Evolutionary conservation across 1,140 invertebrate genomes (phyloP), one percentile per base, ranked within the genome.

Genomic region (Drosophila sp.): DNA sequence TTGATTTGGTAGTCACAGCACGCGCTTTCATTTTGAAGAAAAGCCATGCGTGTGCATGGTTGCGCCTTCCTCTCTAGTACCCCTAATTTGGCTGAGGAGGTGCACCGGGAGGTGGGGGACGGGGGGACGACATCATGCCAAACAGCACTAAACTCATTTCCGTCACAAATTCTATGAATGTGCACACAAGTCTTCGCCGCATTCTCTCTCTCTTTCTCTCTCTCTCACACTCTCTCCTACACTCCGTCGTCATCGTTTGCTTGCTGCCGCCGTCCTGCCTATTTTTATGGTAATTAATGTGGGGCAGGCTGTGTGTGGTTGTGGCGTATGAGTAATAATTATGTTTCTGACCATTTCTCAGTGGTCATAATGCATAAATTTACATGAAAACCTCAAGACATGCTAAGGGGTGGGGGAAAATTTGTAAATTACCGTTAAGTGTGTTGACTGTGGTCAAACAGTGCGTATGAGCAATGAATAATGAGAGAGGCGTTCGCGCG

Each of bases 81-180:
- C 17, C 29, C n/a, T 35, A 40, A 6, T 17, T 25, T 57, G 4
- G n/a, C 23, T 8, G 0, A 62, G 10, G 17, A 29, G 41, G 35
- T 55, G 47, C 7, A 7, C 6, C 6, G 17, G 30, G 3, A 17
- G 55, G 29, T 4, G 27, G 8, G 55, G 4, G 1, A 29, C 4
- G 30, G 32, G 23, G 23, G 66, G 56, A 47, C 58, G 77, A 74
- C 70, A 70, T 75, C 44, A 50, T 50, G 82, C 70, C 70, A 85
- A 79, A 77, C 68, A 66, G 70, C 78, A 85, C 75, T 79, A 76
- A 58, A 81, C 79, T 86, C 82, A 86, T 87, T 86, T 86, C 82
- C 82, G 82, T 82, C 82, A 87, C 82, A 87, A 76, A 86, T 87
- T 87, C 83, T 76, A 85, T 78, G 82, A 85, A 77, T 85, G 74